A percentile compares a stretch with the other conserved stretches of the same genome.
Evolutionary conservation across 2,113 vertebrate species (phyloP).

Genomic region (Seriola aureovittata): DNA sequence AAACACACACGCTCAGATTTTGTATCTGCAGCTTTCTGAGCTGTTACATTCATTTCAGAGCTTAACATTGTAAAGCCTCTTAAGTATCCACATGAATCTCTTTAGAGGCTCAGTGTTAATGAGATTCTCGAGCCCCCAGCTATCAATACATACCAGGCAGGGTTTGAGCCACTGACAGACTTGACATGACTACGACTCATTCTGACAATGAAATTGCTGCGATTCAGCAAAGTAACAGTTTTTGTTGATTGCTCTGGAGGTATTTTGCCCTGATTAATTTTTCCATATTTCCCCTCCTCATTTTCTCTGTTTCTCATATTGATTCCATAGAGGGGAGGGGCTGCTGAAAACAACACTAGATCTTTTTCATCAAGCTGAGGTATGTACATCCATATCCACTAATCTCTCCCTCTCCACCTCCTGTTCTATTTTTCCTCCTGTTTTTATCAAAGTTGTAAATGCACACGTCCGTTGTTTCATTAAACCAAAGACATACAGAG

Average conservation of each 20-base stretch:
- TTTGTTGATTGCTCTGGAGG: slow-evolving; percentile 22
- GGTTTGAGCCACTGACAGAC: slow-evolving; percentile 11
- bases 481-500: slow-evolving; percentile 3
- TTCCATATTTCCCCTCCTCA: slow-evolving; percentile 43
- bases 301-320: slow-evolving; percentile 53
- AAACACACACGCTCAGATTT: neutral
- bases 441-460: slow-evolving; percentile 42
- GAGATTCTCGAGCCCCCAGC: slow-evolving; percentile 15
- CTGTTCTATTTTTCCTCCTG: slow-evolving; percentile 6
- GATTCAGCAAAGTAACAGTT: neutral
- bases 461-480: slow-evolving; percentile 33
- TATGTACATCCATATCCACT: slow-evolving; percentile 70
- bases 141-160: slow-evolving; percentile 36
- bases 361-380: slow-evolving; percentile 96
- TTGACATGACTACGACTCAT: slow-evolving; percentile 33
- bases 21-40: slow-evolving; percentile 13
- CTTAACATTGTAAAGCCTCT: slow-evolving; percentile 31
- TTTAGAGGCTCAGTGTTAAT: slow-evolving; percentile 49
- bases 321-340: slow-evolving; percentile 92
- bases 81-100: slow-evolving; percentile 39
- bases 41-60: slow-evolving; percentile 26
- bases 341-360: slow-evolving; percentile 96
- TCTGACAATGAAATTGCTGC: slow-evolving; percentile 28
- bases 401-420: neutral
- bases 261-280: slow-evolving; percentile 44